These are phyloP conservation scores for Distichodus sexfasciatus DNA, from an alignment of 2,797 vertebrate species.

Conservation along the genomic window DNA sequence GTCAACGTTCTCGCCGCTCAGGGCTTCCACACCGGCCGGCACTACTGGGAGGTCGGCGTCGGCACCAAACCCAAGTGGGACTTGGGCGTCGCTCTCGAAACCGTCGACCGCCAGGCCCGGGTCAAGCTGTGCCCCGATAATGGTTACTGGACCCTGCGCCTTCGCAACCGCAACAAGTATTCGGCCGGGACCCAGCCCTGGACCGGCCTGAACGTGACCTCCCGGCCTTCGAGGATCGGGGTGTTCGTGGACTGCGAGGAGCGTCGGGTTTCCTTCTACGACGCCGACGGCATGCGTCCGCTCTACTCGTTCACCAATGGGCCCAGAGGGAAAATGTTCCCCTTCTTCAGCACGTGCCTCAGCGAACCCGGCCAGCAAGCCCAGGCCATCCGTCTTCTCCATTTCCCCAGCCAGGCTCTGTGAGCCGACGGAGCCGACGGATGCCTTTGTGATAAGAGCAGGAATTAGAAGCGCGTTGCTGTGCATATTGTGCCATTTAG, in stretches of 20 bases:
- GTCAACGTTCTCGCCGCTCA: slow-evolving; percentile 77
- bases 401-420: slow-evolving; percentile 56
- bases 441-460: too few species aligned
- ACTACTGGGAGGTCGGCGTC: slow-evolving; percentile 88
- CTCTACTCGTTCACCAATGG: slow-evolving; percentile 75
- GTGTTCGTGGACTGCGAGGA: slow-evolving; percentile 80
- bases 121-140: slow-evolving; percentile 80
- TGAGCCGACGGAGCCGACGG: too few species aligned
- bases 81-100: slow-evolving; percentile 78
- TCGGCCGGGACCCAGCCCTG: slow-evolving; percentile 79
- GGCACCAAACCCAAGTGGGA: slow-evolving; percentile 84
- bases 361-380: slow-evolving; percentile 61
- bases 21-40: slow-evolving; percentile 71
- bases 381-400: slow-evolving; percentile 77
- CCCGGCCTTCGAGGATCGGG: slow-evolving; percentile 64
- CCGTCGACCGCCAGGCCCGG: slow-evolving; percentile 66
- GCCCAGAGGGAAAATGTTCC: slow-evolving; percentile 69
- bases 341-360: slow-evolving; percentile 88
- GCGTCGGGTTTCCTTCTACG: slow-evolving; percentile 76
- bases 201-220: slow-evolving; percentile 65
- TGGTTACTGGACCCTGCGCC: slow-evolving; percentile 83
- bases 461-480: too few species aligned
- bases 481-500: too few species aligned
- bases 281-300: slow-evolving; percentile 76
- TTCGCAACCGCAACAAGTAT: slow-evolving; percentile 72